Evolutionary conservation across 1,140 invertebrate genomes (phyloP).

Genomic region (Drosophila erecta): DNA sequence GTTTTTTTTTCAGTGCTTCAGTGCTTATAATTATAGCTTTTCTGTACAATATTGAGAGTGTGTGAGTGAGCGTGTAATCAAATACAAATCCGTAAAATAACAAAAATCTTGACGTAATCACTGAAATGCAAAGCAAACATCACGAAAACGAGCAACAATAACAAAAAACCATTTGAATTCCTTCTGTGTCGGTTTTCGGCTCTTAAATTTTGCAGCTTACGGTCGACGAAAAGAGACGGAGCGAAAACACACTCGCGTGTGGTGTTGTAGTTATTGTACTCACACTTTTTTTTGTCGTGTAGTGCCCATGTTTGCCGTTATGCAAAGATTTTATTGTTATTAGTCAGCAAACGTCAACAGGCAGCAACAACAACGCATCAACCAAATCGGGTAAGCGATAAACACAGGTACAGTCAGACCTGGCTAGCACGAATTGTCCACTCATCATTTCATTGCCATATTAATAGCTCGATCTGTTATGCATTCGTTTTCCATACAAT

Average conservation of each 20-base stretch:
- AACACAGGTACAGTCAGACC: conserved; percentile 8
- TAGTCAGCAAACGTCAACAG: conserved; percentile 63
- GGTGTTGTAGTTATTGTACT: conserved; percentile 15
- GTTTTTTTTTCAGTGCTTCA: conserved; percentile 21
- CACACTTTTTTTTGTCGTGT: conserved; percentile 18
- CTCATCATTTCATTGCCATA: neutral
- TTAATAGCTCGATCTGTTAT: no score
- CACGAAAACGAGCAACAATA: conserved; percentile 51
- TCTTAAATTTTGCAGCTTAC: conserved; percentile 39
- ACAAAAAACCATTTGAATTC: conserved; percentile 33
- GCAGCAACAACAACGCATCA: conserved; percentile 32
- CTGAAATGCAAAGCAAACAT: conserved; percentile 56
- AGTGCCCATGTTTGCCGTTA: conserved; percentile 61
- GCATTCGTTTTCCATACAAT: neutral
- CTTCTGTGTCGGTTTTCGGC: conserved; percentile 30
- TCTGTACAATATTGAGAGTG: neutral
- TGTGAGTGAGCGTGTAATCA: conserved; percentile 60
- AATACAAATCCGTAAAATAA: conserved; percentile 76
- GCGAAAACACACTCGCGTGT: conserved; percentile 43
- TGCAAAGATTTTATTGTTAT: conserved; percentile 75
- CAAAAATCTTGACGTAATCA: conserved; percentile 83
- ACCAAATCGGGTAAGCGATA: conserved; percentile 48
- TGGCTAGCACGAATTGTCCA: neutral
- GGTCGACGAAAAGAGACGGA: conserved; percentile 30
- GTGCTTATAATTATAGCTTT: conserved; percentile 54